A percentile compares a stretch with the other conserved stretches of the same genome.
Evolutionary conservation across 2,113 vertebrate genomes (phyloP).

Genomic region (Macquaria ambigua): DNA sequence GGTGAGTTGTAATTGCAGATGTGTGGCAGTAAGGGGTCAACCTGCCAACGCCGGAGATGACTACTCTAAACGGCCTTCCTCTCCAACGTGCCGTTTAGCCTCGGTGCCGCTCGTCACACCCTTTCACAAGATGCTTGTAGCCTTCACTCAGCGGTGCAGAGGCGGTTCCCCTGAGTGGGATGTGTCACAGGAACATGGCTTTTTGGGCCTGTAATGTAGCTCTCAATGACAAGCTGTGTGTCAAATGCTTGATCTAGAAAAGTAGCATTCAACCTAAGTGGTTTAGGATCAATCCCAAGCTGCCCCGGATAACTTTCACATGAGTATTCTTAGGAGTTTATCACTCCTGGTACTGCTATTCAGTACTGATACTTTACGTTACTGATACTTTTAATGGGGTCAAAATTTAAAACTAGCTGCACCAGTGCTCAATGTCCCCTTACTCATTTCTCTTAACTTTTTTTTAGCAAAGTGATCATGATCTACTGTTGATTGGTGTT

Average conservation of each 20-base stretch:
- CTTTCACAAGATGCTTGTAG: slow-evolving; percentile 1
- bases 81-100: not conserved
- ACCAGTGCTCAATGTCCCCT: not conserved
- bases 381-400: not conserved
- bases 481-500: not conserved
- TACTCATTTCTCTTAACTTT: not conserved
- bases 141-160: slow-evolving; percentile 19
- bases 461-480: not conserved
- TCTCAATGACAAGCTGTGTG: slow-evolving; percentile 19
- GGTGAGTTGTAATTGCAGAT: slow-evolving; percentile 62
- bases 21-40: slow-evolving; percentile 42
- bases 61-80: slow-evolving; percentile 28
- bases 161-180: slow-evolving; percentile 15
- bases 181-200: slow-evolving; percentile 7
- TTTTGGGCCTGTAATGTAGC: slow-evolving; percentile 1
- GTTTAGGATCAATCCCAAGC: not conserved
- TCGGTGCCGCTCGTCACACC: slow-evolving; percentile 14
- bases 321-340: not conserved
- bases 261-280: not conserved
- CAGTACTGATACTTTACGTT: not conserved
- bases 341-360: not conserved
- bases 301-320: not conserved
- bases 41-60: slow-evolving; percentile 36
- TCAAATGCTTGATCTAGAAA: not conserved
- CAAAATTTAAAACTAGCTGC: not conserved